Percentiles rank a stretch among this genome's conserved stretches.
Evolutionary conservation across 2,797 vertebrate species (phyloP).

Genomic region (Artibeus lituratus): DNA sequence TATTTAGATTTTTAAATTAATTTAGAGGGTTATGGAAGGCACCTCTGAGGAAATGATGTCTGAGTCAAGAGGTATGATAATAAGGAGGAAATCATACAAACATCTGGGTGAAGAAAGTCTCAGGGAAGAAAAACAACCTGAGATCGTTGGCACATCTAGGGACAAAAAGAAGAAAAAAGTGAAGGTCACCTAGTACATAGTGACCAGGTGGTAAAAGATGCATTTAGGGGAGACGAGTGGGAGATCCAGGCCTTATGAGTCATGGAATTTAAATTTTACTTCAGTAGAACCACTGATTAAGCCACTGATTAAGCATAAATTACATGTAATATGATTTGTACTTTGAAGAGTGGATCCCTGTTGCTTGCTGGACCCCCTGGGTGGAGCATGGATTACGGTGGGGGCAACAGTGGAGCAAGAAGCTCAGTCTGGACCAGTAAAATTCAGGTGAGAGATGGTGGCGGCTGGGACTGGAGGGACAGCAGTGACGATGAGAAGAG

Average conservation of each 20-base stretch:
- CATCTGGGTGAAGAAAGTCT: neutral
- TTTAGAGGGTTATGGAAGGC: neutral
- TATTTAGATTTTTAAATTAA: neutral
- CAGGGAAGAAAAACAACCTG: neutral
- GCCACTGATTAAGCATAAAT: neutral
- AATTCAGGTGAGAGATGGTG: neutral
- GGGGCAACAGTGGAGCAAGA: neutral
- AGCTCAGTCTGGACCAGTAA: neutral
- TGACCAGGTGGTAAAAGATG: neutral
- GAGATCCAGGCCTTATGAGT: neutral
- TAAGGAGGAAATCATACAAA: neutral
- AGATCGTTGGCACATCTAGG: neutral
- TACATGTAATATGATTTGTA: neutral
- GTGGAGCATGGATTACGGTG: neutral
- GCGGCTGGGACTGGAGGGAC: neutral
- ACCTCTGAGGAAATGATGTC: neutral
- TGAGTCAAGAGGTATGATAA: neutral
- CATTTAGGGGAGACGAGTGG: neutral
- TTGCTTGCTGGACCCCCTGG: neutral
- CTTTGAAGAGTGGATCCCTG: neutral
- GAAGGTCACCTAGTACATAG: neutral
- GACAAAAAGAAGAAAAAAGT: neutral
- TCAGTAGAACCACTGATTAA: neutral
- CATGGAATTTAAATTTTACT: neutral
- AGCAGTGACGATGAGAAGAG: neutral